Conservation (phyloP, 2,888 invertebrate genomes). For the Tillus elongatus region DNA sequence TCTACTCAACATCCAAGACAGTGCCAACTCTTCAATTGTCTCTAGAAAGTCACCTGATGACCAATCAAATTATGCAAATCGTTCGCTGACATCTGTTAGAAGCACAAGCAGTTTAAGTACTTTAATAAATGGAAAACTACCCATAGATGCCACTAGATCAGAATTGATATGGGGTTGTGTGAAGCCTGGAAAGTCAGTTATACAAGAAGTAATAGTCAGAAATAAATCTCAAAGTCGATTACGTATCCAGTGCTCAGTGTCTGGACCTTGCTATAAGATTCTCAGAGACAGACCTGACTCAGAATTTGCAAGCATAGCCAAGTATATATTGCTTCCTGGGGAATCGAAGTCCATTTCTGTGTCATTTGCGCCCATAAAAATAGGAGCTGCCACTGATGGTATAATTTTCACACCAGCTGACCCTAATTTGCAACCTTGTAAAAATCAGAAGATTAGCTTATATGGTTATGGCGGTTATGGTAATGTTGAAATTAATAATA, state of each 20-base stretch:
- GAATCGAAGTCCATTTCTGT: conserved; percentile 49
- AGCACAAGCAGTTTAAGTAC: conserved; percentile 34
- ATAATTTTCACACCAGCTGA: conserved; percentile 46
- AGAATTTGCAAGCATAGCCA: conserved; percentile 34
- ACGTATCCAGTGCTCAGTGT: conserved; percentile 46
- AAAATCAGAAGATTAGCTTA: conserved; percentile 40
- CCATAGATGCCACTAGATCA: conserved; percentile 48
- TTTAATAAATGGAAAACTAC: conserved; percentile 39
- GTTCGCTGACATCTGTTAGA: conserved; percentile 23
- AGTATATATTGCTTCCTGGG: conserved; percentile 45
- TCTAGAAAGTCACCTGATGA: no score
- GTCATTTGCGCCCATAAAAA: conserved; percentile 47
- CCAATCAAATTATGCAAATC: no score
- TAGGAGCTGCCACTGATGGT: conserved; percentile 48
- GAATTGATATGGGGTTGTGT: conserved; percentile 53
- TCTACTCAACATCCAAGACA: no score
- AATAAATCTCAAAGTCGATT: conserved; percentile 50
- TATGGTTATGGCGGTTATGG: conserved; percentile 53
- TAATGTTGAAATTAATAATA: conserved; percentile 41
- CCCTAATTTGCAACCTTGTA: conserved; percentile 26
- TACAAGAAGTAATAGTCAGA: conserved; percentile 48
- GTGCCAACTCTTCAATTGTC: no score
- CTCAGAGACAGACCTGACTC: conserved; percentile 33
- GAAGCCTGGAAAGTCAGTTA: conserved; percentile 45
- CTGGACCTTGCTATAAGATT: conserved; percentile 44